Evolutionary conservation across 2,888 invertebrate genomes (phyloP), one percentile per base, ranked within the genome.

Genomic region (Dyspetes luteomarginatus): DNA sequence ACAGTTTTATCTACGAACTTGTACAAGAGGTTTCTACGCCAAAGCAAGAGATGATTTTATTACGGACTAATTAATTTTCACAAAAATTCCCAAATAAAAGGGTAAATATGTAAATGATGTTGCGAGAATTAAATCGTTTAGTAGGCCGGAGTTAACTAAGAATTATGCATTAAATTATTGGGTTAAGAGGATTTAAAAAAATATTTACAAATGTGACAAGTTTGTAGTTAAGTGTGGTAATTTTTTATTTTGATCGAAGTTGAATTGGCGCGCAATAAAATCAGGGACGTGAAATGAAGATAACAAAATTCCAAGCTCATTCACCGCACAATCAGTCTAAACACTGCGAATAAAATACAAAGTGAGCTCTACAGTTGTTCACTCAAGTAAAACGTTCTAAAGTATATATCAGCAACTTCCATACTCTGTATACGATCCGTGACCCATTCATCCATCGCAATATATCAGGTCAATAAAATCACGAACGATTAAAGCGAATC

Each of bases 401-500:
- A 41, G 12, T 24, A 43, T 41, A 43, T 45, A 5, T 17, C 43
- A n/a, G n/a, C n/a, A n/a, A n/a, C n/a, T n/a, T n/a, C n/a, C n/a
- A n/a, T n/a, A 28, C 5, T 4, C 43, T 3, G 56, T 69, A 24
- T 3, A 19, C 41, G 45, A 3, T 19, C 22, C 45, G 4, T 7
- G n/a, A 55, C 15, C 3, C 22, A 45, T 45, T 45, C 2, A 48
- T 58, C 45, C 30, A 56, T 7, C n/a, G 17, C 45, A 45, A 30
- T 48, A 30, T 17, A 43, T 19, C 55, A 19, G 69, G 69, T 69
- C 69, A 69, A 69, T 69, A 69, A 69, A 69, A 69, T 69, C 58
- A 58, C 22, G 30, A 69, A 58, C 45, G 69, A 58, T 69, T 58
- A 58, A 19, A 58, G 58, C 7, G 69, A 69, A 69, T 45, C 58